Base-by-base conservation (phyloP, 2,888 invertebrate genomes). In the Thelaira solivaga region DNA sequence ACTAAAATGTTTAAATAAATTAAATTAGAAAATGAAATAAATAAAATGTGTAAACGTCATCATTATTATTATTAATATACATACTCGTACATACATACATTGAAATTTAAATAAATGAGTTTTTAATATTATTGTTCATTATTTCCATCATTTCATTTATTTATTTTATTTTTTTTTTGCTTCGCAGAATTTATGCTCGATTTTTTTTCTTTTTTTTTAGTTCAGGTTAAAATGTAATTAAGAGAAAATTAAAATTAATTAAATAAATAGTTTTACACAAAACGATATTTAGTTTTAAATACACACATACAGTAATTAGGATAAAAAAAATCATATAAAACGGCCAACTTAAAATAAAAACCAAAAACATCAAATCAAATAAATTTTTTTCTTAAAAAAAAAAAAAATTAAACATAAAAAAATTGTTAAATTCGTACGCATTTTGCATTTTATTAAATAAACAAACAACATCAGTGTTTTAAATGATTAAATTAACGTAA, bases 381-480 rank as follows among this genome's bases (percentile, higher is more conserved):
- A 49, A 49, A 34, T 55, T 55, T 10, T 24, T 45, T 26, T 26
- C 1, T 45, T 45, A 1, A 7, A 0, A 2, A 43, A n/a, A 2
- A 59, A 68, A 36, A 34, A 26, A 41, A 2, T 41, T 29, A 55
- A 10, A 75, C 10, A 34, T 34, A 2, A 6, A 6, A 72, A 73
- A 73, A 71, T 78, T 78, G 78, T 78, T 78, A 78, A 78, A 78
- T 75, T 78, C 61, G 78, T 78, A 78, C 78, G 78, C 78, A 78
- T 75, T 78, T 78, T 78, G 78, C 78, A 78, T 78, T 75, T 68
- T 49, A 41, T 10, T 36, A 24, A 43, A 43, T 34, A 4, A 20
- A 62, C 29, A 45, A n/a, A n/a, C n/a, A n/a, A n/a, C n/a, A n/a
- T n/a, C n/a, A n/a, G n/a, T n/a, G n/a, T 20, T 26, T 16, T 45